Evolutionary conservation across 53 echinoderm and acorn worm species (phyloP).

Genomic region (Holothuria leucospilota): DNA sequence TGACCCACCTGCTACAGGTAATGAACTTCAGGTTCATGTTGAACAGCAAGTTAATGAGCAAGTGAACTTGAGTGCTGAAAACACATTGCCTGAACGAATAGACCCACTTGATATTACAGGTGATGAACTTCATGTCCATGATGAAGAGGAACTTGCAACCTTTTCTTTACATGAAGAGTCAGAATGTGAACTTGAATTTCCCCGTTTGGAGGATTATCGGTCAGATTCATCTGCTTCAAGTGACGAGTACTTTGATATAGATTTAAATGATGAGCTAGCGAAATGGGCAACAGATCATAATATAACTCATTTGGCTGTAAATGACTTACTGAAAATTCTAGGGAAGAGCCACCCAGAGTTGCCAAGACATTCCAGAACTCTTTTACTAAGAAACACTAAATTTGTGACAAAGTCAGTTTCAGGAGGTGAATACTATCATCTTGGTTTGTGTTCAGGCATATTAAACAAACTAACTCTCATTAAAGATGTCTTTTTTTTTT

Average conservation of each 20-base stretch:
- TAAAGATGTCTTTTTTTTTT: neutral
- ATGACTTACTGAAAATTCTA: conserved; percentile 36
- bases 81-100: too few relatives aligned
- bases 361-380: conserved; percentile 61
- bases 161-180: too few relatives aligned
- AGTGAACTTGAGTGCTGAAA: too few relatives aligned
- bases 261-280: neutral
- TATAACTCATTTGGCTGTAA: neutral
- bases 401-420: conserved; percentile 19
- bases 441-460: conserved; percentile 38
- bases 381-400: conserved; percentile 38
- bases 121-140: too few relatives aligned
- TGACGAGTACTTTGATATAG: neutral
- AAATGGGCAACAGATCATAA: neutral
- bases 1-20: too few relatives aligned
- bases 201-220: neutral
- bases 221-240: neutral
- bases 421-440: conserved; percentile 66
- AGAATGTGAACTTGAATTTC: too few relatives aligned
- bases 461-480: neutral
- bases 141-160: too few relatives aligned
- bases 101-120: too few relatives aligned
- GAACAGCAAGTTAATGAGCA: too few relatives aligned
- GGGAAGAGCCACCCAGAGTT: conserved; percentile 51
- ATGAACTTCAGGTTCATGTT: too few relatives aligned